Evolutionary conservation across 2,888 invertebrate species (phyloP), one percentile per base, ranked within the genome.

Genomic region (Ochropleura plecta): DNA sequence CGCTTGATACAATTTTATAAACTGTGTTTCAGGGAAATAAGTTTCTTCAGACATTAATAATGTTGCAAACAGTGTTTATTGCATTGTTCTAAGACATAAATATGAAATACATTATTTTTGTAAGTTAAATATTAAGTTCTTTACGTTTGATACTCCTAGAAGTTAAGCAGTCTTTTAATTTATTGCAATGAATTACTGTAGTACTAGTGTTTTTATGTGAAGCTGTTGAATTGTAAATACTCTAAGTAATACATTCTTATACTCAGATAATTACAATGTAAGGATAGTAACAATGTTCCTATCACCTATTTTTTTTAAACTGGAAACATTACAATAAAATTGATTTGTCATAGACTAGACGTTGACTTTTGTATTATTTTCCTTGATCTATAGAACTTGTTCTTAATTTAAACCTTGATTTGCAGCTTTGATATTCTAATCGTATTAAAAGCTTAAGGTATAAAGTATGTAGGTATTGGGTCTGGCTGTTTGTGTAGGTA

Each of bases 261-360:
- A 75, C 69, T 80, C 76, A 84, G 14, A 63, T 40, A 76, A 76
- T 68, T 85, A 74, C 49, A 73, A 62, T 57, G 3, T 83, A 80
- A 72, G 62, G 63, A 83, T 77, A 80, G 71, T 66, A 75, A 71
- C 69, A 76, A 63, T 80, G 83, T 85, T 86, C 86, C 87, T 86
- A 77, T 79, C 70, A 40, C 53, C 49, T 59, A 68, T 55, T 40
- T 78, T 76, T 30, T 78, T 59, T 55, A 62, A 77, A 73, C 51
- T 75, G 30, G 64, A 62, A 65, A 48, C 59, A 64, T 78, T 64
- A 68, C 63, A 79, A 81, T 79, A 73, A 84, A 82, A 76, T 59
- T 42, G 16, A 60, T 66, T 62, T 51, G 68, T 76, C 60, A 73
- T 76, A 76, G 69, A 70, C 46, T 66, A 55, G 30, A 30, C 46